Evolutionary conservation across 2,113 vertebrate species (phyloP).

Genomic region (Neogale vison): DNA sequence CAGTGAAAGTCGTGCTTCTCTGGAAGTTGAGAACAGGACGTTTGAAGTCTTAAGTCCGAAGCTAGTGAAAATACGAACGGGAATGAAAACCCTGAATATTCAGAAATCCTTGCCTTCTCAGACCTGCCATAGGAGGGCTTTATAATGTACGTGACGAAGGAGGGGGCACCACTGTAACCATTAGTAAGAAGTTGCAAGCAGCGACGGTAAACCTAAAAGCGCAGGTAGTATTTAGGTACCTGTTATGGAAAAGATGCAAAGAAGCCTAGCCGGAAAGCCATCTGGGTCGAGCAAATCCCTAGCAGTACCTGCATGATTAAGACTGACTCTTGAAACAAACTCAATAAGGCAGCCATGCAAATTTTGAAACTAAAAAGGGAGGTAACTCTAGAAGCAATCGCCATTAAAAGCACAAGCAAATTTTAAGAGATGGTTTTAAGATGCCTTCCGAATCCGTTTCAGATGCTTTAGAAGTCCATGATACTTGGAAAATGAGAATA

Average conservation of each 20-base stretch:
- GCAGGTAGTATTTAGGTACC: neutral
- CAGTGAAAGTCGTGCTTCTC: neutral
- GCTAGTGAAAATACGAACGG: neutral
- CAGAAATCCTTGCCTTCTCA: neutral
- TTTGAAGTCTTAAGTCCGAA: neutral
- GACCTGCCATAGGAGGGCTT: neutral
- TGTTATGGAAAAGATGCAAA: constrained; percentile 6
- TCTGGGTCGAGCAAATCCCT: neutral
- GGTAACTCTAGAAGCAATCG: constrained; percentile 25
- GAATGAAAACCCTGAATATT: neutral
- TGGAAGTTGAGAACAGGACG: neutral
- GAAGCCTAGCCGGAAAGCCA: neutral
- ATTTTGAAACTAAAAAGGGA: constrained; percentile 62
- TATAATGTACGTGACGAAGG: neutral
- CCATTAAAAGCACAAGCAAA: constrained; percentile 36
- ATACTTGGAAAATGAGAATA: neutral
- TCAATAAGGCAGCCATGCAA: constrained; percentile 61
- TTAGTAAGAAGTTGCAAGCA: neutral
- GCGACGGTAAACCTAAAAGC: neutral
- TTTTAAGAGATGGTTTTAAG: constrained; percentile 10
- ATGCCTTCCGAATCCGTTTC: constrained; percentile 42
- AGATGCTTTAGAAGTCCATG: neutral
- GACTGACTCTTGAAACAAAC: neutral
- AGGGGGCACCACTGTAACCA: neutral
- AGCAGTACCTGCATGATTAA: neutral